Percentiles rank a stretch among this genome's conserved stretches.
Evolutionary conservation across 2,797 vertebrate genomes (phyloP).

Genomic region (Coilia nasus): DNA sequence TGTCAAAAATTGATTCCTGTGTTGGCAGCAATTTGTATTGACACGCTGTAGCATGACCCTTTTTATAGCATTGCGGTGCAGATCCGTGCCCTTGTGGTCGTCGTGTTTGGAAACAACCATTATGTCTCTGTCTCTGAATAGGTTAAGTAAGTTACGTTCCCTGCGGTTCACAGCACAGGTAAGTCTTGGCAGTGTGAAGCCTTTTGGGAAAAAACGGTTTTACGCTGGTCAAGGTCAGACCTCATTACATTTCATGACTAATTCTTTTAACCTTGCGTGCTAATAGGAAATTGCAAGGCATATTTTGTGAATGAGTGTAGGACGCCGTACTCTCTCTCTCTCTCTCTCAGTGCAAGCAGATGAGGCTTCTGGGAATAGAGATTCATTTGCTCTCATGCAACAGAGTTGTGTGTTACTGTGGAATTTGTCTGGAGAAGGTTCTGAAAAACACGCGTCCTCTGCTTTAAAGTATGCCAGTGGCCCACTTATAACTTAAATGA

Average conservation of each 20-base stretch:
- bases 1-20: slow-evolving; percentile 77
- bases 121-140: slow-evolving; percentile 49
- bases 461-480: slow-evolving; percentile 68
- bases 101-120: slow-evolving; percentile 48
- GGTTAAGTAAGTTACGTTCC: slow-evolving; percentile 27
- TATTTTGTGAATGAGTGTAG: slow-evolving; percentile 52
- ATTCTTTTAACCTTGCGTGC: slow-evolving; percentile 32
- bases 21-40: slow-evolving; percentile 69
- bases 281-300: slow-evolving; percentile 13
- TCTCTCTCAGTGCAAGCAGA: slow-evolving; percentile 34
- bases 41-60: slow-evolving; percentile 54
- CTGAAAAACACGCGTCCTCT: slow-evolving; percentile 40
- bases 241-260: slow-evolving; percentile 26
- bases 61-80: slow-evolving; percentile 44
- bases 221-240: slow-evolving; percentile 54
- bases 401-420: neutral
- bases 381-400: neutral
- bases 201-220: neutral
- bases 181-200: neutral
- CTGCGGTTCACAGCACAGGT: slow-evolving; percentile 2
- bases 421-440: slow-evolving; percentile 35
- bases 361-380: slow-evolving; percentile 35
- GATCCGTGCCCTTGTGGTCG: slow-evolving; percentile 40
- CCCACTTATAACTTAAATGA: slow-evolving; percentile 83
- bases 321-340: neutral